These are phyloP conservation scores for Neotoxoptera formosana DNA, from an alignment of 1,140 invertebrate species.

Conservation along the genomic window DNA sequence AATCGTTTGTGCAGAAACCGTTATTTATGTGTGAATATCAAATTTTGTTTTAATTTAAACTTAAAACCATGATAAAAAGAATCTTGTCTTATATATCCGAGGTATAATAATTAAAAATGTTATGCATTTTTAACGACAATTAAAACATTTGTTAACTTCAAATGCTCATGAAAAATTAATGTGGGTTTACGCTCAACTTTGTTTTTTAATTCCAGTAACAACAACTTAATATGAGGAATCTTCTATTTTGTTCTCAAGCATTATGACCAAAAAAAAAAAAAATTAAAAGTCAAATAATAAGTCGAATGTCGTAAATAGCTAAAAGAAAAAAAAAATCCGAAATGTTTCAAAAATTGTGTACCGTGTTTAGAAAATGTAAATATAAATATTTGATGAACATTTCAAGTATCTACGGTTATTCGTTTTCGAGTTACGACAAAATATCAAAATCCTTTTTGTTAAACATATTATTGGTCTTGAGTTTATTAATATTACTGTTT, in stretches of 20 bases:
- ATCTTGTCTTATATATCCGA: background rate
- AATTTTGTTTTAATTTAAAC: background rate
- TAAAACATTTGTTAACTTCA: background rate
- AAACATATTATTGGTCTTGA: too few relatives aligned
- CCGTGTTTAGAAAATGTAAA: background rate
- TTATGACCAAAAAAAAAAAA: background rate
- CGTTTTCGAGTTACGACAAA: background rate
- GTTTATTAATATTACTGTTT: too few relatives aligned
- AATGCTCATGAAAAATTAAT: background rate
- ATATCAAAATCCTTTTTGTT: background rate
- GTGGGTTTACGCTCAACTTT: background rate
- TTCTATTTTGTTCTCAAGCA: background rate
- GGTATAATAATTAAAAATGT: background rate
- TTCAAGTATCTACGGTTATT: background rate
- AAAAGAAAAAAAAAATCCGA: background rate
- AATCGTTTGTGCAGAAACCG: accelerated
- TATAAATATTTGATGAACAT: background rate
- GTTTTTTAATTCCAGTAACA: background rate
- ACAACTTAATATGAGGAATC: background rate
- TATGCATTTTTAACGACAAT: background rate
- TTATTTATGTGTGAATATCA: background rate
- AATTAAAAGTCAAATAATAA: too few relatives aligned
- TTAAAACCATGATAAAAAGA: background rate
- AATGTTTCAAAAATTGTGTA: background rate
- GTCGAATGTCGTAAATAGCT: too few relatives aligned